Conservation (phyloP, 2,113 vertebrate genomes). For the Collichthys lucidus region DNA sequence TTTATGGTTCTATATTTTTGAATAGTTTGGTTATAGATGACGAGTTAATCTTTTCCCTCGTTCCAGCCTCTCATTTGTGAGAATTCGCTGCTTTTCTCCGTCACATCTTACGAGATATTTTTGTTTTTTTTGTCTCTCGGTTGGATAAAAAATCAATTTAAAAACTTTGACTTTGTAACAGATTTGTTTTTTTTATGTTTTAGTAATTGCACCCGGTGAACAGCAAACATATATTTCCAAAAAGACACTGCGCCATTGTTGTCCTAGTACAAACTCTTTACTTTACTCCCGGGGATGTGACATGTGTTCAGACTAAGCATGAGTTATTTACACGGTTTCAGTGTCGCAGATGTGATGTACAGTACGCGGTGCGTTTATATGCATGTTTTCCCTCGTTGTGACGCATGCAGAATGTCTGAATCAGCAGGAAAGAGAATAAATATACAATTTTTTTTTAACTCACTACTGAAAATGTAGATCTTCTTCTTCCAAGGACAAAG, state of each 20-base stretch:
- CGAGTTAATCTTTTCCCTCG: not conserved
- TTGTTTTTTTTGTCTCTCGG: not conserved
- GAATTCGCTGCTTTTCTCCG: not conserved
- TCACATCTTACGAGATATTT: not conserved
- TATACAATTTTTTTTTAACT: not conserved
- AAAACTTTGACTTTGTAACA: not conserved
- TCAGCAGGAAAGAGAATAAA: not conserved
- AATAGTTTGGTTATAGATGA: not conserved
- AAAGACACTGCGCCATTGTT: not conserved
- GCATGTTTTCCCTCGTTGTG: not conserved
- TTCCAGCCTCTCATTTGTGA: not conserved
- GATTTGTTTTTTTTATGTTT: not conserved
- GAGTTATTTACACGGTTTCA: not conserved
- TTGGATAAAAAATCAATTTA: not conserved
- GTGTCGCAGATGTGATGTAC: not conserved
- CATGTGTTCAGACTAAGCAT: not conserved
- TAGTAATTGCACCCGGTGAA: not conserved
- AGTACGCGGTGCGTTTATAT: not conserved
- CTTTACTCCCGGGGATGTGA: not conserved
- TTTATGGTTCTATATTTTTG: not conserved
- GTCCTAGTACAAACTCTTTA: too few species aligned
- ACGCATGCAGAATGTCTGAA: not conserved
- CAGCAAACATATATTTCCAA: not conserved
- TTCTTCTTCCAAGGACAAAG: slow-evolving; percentile 5
- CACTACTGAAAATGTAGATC: not conserved